Evolutionary conservation across 2,113 vertebrate species (phyloP).

Genomic region (Podarcis raffonei): DNA sequence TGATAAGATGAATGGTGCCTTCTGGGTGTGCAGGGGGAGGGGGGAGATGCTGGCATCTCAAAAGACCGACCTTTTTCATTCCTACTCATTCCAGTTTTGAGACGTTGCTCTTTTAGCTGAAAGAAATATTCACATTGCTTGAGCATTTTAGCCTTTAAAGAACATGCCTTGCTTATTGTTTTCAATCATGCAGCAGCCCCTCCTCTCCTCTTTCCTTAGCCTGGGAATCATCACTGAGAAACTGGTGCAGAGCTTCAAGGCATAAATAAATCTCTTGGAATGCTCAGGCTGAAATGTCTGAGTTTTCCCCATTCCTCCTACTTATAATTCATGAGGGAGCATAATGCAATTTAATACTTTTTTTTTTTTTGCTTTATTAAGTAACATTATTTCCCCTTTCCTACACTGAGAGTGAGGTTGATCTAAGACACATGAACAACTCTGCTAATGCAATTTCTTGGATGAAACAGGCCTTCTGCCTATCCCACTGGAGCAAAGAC

Average conservation of each 20-base stretch:
- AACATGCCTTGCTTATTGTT: background rate
- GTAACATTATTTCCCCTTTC: background rate
- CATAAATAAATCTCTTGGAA: conserved; percentile 9
- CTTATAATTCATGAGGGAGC: background rate
- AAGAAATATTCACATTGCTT: background rate
- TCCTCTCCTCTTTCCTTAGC: background rate
- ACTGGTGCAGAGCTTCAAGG: background rate
- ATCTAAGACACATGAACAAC: background rate
- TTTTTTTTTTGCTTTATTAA: background rate
- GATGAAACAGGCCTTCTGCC: background rate
- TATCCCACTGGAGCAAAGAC: background rate
- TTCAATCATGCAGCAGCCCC: background rate
- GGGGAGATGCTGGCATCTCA: too few relatives aligned
- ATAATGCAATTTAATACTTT: background rate
- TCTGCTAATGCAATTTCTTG: background rate
- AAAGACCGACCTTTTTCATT: background rate
- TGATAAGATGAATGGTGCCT: too few relatives aligned
- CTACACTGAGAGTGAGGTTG: background rate
- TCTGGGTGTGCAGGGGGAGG: background rate
- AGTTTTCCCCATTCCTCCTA: background rate
- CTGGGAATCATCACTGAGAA: background rate
- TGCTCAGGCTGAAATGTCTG: background rate
- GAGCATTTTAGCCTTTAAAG: background rate
- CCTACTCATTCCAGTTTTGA: background rate
- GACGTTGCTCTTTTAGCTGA: background rate